These are phyloP conservation scores for Dorcus hopei DNA, from an alignment of 2,888 invertebrate genomes.

Conservation along the genomic window DNA sequence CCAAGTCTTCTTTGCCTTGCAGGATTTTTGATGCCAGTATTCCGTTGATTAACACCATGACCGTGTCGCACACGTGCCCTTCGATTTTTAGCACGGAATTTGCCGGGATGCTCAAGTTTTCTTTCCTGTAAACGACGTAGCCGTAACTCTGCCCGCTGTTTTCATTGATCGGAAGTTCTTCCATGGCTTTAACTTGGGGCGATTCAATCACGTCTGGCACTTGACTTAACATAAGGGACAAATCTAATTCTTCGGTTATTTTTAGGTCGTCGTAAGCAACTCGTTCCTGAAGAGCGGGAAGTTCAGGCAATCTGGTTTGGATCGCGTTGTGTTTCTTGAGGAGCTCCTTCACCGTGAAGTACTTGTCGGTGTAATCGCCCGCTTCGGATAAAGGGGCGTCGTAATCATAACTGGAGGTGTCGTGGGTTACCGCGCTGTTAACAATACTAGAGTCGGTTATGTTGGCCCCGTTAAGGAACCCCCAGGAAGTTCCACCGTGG, in stretches of 20 bases:
- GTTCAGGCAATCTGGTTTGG: slow-evolving; percentile 38
- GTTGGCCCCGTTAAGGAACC: slow-evolving; percentile 52
- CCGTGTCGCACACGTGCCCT: slow-evolving; percentile 52
- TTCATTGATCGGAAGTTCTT: slow-evolving; percentile 42
- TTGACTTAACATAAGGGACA: slow-evolving; percentile 18
- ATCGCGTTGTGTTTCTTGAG: slow-evolving; percentile 39
- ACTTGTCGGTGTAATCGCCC: slow-evolving; percentile 86
- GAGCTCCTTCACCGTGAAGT: slow-evolving; percentile 64
- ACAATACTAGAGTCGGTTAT: slow-evolving; percentile 22
- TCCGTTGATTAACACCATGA: slow-evolving; percentile 51
- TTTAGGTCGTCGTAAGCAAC: slow-evolving; percentile 33
- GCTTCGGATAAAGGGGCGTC: slow-evolving; percentile 87
- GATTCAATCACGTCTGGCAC: slow-evolving; percentile 9
- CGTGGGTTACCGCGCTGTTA: slow-evolving; percentile 30
- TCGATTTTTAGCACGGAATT: slow-evolving; percentile 40
- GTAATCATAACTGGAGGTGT: slow-evolving; percentile 55
- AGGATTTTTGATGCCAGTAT: slow-evolving; percentile 40
- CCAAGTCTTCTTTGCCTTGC: slow-evolving; percentile 32
- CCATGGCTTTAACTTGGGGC: slow-evolving; percentile 34
- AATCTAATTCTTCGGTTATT: slow-evolving; percentile 9
- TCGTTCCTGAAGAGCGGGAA: slow-evolving; percentile 38
- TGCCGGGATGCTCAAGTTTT: slow-evolving; percentile 32
- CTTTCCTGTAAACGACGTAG: slow-evolving; percentile 53
- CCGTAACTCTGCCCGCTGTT: slow-evolving; percentile 57
- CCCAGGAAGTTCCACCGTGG: slow-evolving; percentile 84